These are phyloP conservation scores for Tamandua tetradactyla DNA, from an alignment of 2,797 vertebrate species.

Conservation along the genomic window DNA sequence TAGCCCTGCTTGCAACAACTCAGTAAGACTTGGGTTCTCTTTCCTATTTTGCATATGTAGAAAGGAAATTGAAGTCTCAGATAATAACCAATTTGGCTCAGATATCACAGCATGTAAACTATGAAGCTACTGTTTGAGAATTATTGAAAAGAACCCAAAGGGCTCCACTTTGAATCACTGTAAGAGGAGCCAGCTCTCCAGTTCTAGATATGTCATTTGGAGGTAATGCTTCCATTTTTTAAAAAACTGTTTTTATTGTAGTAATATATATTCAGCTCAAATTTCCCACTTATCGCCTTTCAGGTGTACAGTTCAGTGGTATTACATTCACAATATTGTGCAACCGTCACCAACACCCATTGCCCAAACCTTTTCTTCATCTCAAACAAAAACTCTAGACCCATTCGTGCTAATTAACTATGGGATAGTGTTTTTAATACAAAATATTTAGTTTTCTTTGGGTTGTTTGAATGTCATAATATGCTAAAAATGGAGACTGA, in stretches of 20 bases:
- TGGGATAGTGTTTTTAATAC: neutral
- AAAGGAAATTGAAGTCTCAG: neutral
- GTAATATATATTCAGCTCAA: too few species aligned
- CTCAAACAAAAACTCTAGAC: too few species aligned
- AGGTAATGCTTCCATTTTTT: neutral
- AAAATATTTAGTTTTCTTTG: neutral
- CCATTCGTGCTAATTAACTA: neutral
- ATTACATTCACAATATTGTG: too few species aligned
- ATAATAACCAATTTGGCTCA: neutral
- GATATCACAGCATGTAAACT: neutral
- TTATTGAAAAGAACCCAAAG: neutral
- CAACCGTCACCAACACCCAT: too few species aligned
- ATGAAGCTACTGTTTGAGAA: neutral
- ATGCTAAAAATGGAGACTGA: neutral
- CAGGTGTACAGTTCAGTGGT: too few species aligned
- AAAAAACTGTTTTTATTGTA: too few species aligned
- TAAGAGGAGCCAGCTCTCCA: neutral
- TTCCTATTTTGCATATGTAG: neutral
- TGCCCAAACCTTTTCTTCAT: too few species aligned
- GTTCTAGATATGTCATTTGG: neutral
- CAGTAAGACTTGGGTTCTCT: neutral
- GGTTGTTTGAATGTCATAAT: neutral
- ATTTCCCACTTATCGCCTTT: too few species aligned
- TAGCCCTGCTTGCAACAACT: neutral
- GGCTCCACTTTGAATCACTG: neutral